These are phyloP conservation scores for Atta cephalotes DNA, from an alignment of 1,140 invertebrate species.

Conservation along the genomic window DNA sequence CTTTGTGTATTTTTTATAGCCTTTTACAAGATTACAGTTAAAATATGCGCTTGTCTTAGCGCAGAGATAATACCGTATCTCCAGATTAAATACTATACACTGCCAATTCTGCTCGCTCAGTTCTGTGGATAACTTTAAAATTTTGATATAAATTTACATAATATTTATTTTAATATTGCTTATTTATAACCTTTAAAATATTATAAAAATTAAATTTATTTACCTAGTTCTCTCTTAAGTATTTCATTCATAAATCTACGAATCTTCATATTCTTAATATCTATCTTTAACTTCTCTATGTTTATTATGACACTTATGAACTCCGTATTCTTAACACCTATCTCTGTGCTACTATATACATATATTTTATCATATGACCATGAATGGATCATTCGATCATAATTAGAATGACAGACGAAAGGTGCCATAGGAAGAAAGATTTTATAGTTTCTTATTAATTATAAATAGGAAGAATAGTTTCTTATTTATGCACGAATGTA, in stretches of 20 bases:
- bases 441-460: not conserved
- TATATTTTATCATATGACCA: not conserved
- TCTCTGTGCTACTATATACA: not conserved
- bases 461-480: not conserved
- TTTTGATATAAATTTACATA: not conserved
- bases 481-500: not conserved
- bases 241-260: not conserved
- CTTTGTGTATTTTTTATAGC: not conserved
- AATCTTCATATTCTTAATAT: slow-evolving; percentile 18
- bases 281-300: not conserved
- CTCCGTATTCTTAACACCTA: slow-evolving; percentile 18
- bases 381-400: not conserved
- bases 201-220: not conserved
- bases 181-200: not conserved
- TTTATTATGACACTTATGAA: not conserved
- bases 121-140: not conserved
- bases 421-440: not conserved
- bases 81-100: not conserved
- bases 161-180: not conserved
- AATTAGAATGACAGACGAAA: not conserved
- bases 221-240: not conserved
- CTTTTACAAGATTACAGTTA: not conserved
- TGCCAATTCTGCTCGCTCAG: slow-evolving; percentile 1
- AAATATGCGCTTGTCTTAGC: not conserved
- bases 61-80: no score